Base-by-base conservation (phyloP, 2,797 vertebrate genomes). In the Eulemur mongoz region DNA sequence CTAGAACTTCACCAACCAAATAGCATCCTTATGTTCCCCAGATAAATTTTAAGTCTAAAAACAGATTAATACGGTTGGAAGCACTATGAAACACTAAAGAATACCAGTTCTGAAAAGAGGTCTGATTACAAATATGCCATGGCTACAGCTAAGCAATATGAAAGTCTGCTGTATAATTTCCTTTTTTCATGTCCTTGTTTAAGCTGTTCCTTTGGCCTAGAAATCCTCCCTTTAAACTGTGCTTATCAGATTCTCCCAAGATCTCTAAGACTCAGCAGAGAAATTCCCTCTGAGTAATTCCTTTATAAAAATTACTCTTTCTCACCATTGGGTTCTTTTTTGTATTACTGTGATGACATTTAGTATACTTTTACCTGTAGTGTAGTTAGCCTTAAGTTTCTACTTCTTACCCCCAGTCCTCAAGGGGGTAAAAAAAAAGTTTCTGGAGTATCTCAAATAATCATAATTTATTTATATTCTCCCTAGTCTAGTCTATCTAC, bases 31-130 rank as follows among this genome's bases (percentile, higher is more conserved):
- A 35, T 95, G 78, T 50, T 93, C 35, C 25, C 35, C 32, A 91
- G 81, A 82, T 83, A 79, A 93, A 73, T 75, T 43, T 27, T 89
- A 86, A 87, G 0, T 89, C 70, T 95, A 63, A 96, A 79, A 69
- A 63, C 9, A 89, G 32, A 48, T 78, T 79, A 79, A 82, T 67
- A 40, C 48, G 69, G 52, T 69, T 57, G 1, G 35, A 30, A 27
- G 25, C 15, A n/a, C 63, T 65, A 17, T 65, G 17, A 32, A 78
- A 35, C 13, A 82, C n/a, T 72, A 0, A 89, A 45, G 79, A 67
- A 88, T 43, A 63, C 57, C 48, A 82, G 9, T 78, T 89, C n/a
- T 89, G 92, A 45, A 93, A 69, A 50, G 10, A 81, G 9, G 1
- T 88, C 40, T 93, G 15, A 84, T 93, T 86, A 90, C 12, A 96